Conservation (phyloP, 2,888 invertebrate genomes). For the Pyrocoelia pectoralis region DNA sequence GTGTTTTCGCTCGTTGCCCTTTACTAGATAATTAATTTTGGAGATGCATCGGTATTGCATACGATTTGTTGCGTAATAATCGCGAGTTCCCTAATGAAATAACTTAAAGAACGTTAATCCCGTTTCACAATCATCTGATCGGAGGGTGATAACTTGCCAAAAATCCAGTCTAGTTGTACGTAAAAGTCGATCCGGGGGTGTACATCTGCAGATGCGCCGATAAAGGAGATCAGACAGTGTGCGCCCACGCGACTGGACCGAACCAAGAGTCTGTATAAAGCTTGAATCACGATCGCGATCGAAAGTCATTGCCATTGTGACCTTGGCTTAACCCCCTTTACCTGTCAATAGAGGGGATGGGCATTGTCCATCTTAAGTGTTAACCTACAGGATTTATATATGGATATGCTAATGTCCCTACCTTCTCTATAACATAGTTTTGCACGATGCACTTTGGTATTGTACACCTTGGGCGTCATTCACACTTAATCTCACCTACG, state of each 20-base stretch:
- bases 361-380: constrained; percentile 42
- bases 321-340: constrained; percentile 48
- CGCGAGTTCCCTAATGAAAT: constrained; percentile 5
- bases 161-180: constrained; percentile 16
- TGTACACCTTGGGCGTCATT: constrained; percentile 19
- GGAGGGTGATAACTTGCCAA: constrained; percentile 17
- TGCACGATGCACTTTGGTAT: constrained; percentile 16
- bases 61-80: constrained; percentile 1
- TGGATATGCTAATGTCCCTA: constrained; percentile 38
- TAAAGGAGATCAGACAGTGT: constrained; percentile 46
- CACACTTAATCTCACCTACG: constrained; percentile 17
- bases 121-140: constrained; percentile 15
- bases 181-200: constrained; percentile 36
- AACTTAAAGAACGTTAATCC: constrained; percentile 20
- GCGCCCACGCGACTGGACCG: constrained; percentile 42
- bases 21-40: not conserved
- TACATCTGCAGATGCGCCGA: constrained; percentile 44
- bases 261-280: constrained; percentile 30
- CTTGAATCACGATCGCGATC: constrained; percentile 45
- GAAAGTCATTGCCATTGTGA: constrained; percentile 49
- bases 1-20: not conserved
- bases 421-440: not conserved
- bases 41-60: not conserved
- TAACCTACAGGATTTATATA: constrained; percentile 39
- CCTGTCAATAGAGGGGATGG: constrained; percentile 42